These are phyloP conservation scores for Chiridota heheva DNA, from an alignment of 35 echinoderm and acorn worm genomes.

Conservation along the genomic window DNA sequence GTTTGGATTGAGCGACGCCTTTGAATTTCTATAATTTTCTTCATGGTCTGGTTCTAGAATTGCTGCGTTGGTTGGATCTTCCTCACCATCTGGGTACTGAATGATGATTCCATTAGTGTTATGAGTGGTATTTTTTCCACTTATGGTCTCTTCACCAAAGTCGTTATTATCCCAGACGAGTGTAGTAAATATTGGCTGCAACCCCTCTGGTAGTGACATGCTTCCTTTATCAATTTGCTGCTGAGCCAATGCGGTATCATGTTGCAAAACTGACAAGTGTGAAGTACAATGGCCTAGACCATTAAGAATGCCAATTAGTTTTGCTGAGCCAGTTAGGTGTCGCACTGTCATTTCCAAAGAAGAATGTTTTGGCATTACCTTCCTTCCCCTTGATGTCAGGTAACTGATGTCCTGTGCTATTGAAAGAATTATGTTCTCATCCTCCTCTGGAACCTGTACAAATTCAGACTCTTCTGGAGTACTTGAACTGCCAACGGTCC, in stretches of 20 bases:
- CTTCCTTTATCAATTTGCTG: slow-evolving; percentile 32
- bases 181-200: slow-evolving; percentile 38
- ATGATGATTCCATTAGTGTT: slow-evolving; percentile 86
- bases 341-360: slow-evolving; percentile 66
- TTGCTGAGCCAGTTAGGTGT: slow-evolving; percentile 74
- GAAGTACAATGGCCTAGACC: slow-evolving; percentile 68
- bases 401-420: slow-evolving; percentile 58
- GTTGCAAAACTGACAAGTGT: slow-evolving; percentile 60
- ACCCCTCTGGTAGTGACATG: slow-evolving; percentile 40
- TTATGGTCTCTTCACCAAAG: slow-evolving; percentile 73
- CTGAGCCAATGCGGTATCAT: slow-evolving; percentile 71
- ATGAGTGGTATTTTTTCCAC: slow-evolving; percentile 75
- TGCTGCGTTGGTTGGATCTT: too few relatives aligned
- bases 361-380: slow-evolving; percentile 59
- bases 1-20: too few relatives aligned
- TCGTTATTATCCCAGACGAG: slow-evolving; percentile 82
- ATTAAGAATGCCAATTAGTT: slow-evolving; percentile 59
- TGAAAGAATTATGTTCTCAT: slow-evolving; percentile 7
- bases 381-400: slow-evolving; percentile 24
- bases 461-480: neutral
- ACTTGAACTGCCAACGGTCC: slow-evolving; percentile 24
- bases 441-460: slow-evolving; percentile 18
- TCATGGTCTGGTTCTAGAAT: too few relatives aligned
- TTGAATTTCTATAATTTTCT: too few relatives aligned
- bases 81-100: too few relatives aligned